Conservation (phyloP, 1,140 invertebrate genomes). For the Drosophila ficusphila region DNA sequence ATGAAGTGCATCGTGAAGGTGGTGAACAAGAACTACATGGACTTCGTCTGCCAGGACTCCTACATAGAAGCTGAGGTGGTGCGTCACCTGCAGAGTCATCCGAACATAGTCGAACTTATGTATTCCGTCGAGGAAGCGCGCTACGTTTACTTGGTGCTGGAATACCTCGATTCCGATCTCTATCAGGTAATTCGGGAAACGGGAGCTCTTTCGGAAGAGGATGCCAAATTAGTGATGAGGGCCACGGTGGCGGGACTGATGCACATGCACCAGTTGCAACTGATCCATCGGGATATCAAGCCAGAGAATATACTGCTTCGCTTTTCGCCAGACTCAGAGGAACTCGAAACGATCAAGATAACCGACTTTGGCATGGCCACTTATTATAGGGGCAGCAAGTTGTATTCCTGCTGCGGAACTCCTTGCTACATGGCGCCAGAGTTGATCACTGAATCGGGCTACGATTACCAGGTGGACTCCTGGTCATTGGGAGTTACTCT, state of each 20-base stretch:
- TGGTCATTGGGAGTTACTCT: neutral
- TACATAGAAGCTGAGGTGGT: neutral
- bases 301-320: neutral
- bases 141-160: neutral
- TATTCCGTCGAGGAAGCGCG: neutral
- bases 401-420: neutral
- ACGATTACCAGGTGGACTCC: neutral
- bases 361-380: neutral
- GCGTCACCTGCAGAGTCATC: slow-evolving; percentile 23
- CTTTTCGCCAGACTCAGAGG: neutral
- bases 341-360: neutral
- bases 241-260: neutral
- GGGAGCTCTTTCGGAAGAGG: neutral
- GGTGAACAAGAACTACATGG: neutral
- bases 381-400: neutral
- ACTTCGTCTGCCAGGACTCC: neutral
- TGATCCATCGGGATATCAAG: slow-evolving; percentile 1
- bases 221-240: neutral
- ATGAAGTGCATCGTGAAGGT: neutral
- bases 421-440: neutral
- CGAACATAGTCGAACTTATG: slow-evolving; percentile 32
- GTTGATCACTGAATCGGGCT: neutral
- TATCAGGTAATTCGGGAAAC: neutral
- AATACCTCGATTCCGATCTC: neutral
- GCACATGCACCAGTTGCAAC: neutral